phyloP scores from a whole-genome alignment of 1,140 invertebrate genomes.

The Platyscapa corneri region DNA sequence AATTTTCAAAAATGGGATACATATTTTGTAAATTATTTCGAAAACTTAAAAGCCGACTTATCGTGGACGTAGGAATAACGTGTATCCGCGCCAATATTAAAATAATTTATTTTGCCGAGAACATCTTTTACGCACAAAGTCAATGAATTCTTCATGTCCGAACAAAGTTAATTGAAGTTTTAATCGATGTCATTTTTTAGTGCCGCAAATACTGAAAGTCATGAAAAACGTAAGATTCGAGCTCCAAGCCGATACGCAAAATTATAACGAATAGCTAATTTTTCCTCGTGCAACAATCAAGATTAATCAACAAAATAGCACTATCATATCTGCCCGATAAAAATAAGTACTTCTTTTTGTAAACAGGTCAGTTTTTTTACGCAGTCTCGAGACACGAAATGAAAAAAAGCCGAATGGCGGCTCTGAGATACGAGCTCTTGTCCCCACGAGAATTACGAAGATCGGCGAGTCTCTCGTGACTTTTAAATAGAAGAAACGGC shows the following conservation, averaged over 20 bases:
- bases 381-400: not conserved
- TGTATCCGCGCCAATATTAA: not conserved
- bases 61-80: not conserved
- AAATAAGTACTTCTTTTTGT: conserved; percentile 26
- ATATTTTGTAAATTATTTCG: not conserved
- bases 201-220: not conserved
- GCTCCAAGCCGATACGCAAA: not conserved
- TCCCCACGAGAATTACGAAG: conserved; percentile 33
- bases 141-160: not conserved
- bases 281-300: not conserved
- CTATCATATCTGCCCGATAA: not conserved
- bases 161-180: not conserved
- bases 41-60: not conserved
- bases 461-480: conserved; percentile 29
- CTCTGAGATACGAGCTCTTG: not conserved
- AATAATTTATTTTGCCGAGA: not conserved
- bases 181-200: not conserved
- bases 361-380: conserved; percentile 20
- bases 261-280: not conserved
- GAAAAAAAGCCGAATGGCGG: conserved; percentile 7
- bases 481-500: conserved; percentile 30
- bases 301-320: not conserved
- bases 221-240: not conserved
- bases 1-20: not conserved
- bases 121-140: not conserved